These are phyloP conservation scores for Agrochola litura DNA, from an alignment of 2,888 invertebrate species.

Conservation along the genomic window DNA sequence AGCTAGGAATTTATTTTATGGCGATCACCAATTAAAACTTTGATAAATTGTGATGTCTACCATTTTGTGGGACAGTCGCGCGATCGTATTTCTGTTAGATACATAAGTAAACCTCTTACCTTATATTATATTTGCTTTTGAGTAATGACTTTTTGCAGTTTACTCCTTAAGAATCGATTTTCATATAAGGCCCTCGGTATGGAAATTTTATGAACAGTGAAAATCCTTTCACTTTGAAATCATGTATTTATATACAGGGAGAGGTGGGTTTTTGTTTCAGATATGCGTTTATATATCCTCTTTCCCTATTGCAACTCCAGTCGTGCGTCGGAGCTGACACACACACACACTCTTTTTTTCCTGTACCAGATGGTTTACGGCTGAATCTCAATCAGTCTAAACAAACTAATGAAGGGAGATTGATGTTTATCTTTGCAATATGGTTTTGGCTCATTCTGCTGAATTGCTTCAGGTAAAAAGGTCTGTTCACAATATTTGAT, in stretches of 20 bases:
- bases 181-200: too few relatives aligned
- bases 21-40: background rate
- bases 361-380: background rate
- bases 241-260: too few relatives aligned
- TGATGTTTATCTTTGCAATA: background rate
- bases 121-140: background rate
- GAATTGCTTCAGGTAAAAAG: background rate
- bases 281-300: too few relatives aligned
- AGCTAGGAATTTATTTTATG: conserved; percentile 8
- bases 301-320: too few relatives aligned
- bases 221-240: too few relatives aligned
- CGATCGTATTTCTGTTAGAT: background rate
- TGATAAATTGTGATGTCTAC: background rate
- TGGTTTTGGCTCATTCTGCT: background rate
- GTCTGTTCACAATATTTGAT: background rate
- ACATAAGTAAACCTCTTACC: background rate
- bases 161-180: too few relatives aligned
- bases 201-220: too few relatives aligned
- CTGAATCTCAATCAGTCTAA: too few relatives aligned
- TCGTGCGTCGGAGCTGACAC: too few relatives aligned
- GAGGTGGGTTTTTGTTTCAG: too few relatives aligned
- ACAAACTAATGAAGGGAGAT: background rate
- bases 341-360: too few relatives aligned
- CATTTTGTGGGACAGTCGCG: background rate
- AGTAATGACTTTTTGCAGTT: background rate